Conservation (phyloP, 2,113 vertebrate species). For the Thermophis baileyi region DNA sequence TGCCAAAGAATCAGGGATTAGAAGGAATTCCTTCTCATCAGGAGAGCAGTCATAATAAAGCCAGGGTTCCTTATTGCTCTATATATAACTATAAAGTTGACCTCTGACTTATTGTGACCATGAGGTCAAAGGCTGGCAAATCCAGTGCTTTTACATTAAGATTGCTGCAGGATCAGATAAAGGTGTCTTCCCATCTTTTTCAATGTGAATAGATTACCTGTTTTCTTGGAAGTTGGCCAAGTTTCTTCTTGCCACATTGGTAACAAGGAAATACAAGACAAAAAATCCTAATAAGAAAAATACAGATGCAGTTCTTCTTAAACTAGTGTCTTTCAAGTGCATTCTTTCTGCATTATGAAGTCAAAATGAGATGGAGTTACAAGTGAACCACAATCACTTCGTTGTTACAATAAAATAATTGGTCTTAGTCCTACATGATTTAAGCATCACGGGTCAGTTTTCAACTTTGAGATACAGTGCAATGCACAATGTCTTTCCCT, state of each 20-base stretch:
- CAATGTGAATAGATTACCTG: background rate
- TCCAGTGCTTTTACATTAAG: conserved; percentile 1
- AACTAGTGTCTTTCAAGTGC: background rate
- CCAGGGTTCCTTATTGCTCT: background rate
- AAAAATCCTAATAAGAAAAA: background rate
- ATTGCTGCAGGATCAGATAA: background rate
- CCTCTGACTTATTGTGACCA: conserved; percentile 5
- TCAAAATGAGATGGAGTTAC: background rate
- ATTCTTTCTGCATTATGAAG: background rate
- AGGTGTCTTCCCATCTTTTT: background rate
- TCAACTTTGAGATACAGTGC: background rate
- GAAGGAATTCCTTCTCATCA: background rate
- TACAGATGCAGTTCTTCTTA: background rate
- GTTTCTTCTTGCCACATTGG: background rate
- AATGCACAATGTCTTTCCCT: background rate
- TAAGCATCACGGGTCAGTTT: background rate
- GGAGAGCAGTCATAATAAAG: conserved; percentile 13
- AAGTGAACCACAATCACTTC: background rate
- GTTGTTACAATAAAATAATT: background rate
- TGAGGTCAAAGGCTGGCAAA: conserved; percentile 18
- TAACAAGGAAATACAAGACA: background rate
- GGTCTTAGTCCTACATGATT: background rate
- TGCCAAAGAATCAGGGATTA: conserved; percentile 6
- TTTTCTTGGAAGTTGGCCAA: background rate
- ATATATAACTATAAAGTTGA: background rate